These are phyloP conservation scores for Megaceryle maxima DNA, from an alignment of 2,113 vertebrate genomes.

Conservation along the genomic window DNA sequence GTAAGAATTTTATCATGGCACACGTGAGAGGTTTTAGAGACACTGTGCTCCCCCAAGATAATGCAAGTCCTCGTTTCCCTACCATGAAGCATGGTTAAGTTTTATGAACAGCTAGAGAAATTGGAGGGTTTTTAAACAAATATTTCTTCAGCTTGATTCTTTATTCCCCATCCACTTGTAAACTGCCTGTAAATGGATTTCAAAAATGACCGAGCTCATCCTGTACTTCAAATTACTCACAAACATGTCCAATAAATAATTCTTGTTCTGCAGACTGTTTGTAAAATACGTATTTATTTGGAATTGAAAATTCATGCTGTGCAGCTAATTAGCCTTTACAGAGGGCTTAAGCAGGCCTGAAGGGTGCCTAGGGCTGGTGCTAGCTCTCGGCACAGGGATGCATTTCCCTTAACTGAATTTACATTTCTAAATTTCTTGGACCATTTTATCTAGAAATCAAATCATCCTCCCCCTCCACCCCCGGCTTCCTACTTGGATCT, in stretches of 20 bases:
- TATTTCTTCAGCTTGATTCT: neutral
- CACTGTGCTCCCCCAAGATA: neutral
- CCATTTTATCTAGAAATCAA: neutral
- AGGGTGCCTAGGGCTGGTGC: neutral
- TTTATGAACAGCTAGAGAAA: neutral
- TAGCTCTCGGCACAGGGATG: neutral
- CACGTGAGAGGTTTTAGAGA: neutral
- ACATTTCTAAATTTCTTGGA: slow-evolving; percentile 8
- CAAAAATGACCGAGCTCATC: neutral
- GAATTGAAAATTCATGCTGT: slow-evolving; percentile 13
- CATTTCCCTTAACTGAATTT: neutral
- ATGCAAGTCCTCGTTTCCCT: neutral
- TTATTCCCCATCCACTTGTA: neutral
- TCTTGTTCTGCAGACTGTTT: neutral
- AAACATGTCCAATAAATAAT: slow-evolving; percentile 10
- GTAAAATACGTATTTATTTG: slow-evolving; percentile 22
- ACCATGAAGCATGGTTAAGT: neutral
- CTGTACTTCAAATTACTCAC: slow-evolving; percentile 1
- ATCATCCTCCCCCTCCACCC: neutral
- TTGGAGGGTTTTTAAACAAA: accelerated
- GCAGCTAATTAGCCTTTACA: slow-evolving; percentile 31
- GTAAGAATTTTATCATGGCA: neutral
- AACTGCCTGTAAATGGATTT: neutral
- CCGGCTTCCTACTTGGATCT: neutral
- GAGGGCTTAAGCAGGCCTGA: neutral